A percentile compares a stretch with the other conserved stretches of the same genome.
Conservation (phyloP, 23 tunicate genomes). For the Oikopleura vanhoeffeni region DNA sequence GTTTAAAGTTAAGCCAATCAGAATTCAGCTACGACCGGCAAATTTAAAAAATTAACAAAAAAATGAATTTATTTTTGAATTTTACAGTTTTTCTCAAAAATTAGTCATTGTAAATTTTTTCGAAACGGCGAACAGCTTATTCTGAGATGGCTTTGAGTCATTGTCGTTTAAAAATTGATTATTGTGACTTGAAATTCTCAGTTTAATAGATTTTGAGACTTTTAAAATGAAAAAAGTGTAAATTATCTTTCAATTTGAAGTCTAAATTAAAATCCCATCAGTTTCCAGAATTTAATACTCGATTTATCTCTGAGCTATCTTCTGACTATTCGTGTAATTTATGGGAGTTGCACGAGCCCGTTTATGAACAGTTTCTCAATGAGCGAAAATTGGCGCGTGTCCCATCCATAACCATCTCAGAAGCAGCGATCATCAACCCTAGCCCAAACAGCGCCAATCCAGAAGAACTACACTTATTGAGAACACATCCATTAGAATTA, state of each 20-base stretch:
- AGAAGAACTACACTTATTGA: not conserved
- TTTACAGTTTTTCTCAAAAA: too few relatives aligned
- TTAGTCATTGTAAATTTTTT: too few relatives aligned
- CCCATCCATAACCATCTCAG: not conserved
- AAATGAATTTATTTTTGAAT: too few relatives aligned
- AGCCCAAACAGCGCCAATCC: not conserved
- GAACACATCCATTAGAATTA: not conserved
- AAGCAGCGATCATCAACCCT: not conserved
- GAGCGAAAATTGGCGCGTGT: not conserved
- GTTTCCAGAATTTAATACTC: not conserved
- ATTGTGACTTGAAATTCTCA: too few relatives aligned
- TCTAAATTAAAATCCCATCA: not conserved
- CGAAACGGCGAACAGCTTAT: too few relatives aligned
- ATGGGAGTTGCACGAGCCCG: conserved; percentile 13
- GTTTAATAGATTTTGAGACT: too few relatives aligned
- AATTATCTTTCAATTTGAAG: not conserved
- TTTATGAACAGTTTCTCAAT: not conserved
- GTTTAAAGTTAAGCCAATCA: too few relatives aligned
- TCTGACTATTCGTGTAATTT: not conserved
- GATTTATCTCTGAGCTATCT: not conserved
- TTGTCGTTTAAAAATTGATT: too few relatives aligned
- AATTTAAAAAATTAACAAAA: too few relatives aligned
- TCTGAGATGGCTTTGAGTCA: too few relatives aligned
- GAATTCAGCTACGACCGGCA: too few relatives aligned
- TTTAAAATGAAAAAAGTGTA: not conserved